These are phyloP conservation scores for Potamilus streckersoni DNA, from an alignment of 1,140 invertebrate genomes.

Conservation along the genomic window DNA sequence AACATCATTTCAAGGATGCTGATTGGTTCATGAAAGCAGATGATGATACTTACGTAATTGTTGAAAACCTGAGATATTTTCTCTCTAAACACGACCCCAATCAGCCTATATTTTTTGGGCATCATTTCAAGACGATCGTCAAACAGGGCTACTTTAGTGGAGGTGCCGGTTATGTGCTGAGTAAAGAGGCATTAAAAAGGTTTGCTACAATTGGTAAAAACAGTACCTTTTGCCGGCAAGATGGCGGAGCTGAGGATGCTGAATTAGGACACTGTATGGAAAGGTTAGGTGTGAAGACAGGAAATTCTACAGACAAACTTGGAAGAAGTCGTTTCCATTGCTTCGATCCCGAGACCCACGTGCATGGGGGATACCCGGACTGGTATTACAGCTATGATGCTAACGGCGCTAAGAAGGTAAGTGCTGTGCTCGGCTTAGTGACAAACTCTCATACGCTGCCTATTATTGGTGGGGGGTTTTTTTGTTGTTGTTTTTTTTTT, in stretches of 20 bases:
- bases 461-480: too few relatives aligned
- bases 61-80: conserved; percentile 68
- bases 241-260: conserved; percentile 90
- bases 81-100: conserved; percentile 37
- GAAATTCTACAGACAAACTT: conserved; percentile 85
- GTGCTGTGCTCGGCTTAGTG: not conserved
- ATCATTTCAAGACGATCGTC: conserved; percentile 62
- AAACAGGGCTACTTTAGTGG: conserved; percentile 64
- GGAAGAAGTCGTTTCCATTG: conserved; percentile 93
- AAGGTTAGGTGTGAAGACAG: conserved; percentile 86
- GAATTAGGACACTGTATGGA: conserved; percentile 94
- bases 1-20: conserved; percentile 61
- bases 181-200: conserved; percentile 66
- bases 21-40: conserved; percentile 66
- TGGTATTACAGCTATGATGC: conserved; percentile 55
- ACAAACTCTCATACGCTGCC: too few relatives aligned
- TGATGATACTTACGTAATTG: conserved; percentile 81
- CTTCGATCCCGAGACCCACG: conserved; percentile 72
- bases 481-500: too few relatives aligned
- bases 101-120: conserved; percentile 65
- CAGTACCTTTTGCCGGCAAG: conserved; percentile 70
- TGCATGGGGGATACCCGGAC: conserved; percentile 63
- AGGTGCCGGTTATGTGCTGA: conserved; percentile 86
- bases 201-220: conserved; percentile 66
- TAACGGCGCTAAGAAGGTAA: conserved; percentile 50